Evolutionary conservation across 2,797 vertebrate species (phyloP).

Genomic region (Xiphophorus birchmanni): DNA sequence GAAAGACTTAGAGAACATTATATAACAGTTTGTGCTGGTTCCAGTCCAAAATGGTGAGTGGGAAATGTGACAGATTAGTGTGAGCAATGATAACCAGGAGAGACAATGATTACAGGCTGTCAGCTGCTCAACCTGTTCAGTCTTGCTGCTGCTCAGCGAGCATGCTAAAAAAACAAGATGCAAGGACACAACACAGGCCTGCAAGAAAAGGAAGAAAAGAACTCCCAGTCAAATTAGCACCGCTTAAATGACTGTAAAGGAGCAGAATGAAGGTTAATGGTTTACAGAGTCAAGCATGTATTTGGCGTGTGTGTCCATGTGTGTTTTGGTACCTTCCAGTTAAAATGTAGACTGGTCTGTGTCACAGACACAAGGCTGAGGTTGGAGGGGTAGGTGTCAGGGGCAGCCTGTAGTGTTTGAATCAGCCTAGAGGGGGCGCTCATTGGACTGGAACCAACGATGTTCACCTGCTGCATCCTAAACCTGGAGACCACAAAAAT

Average conservation of each 20-base stretch:
- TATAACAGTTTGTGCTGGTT: constrained; percentile 63
- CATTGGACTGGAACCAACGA: constrained; percentile 87
- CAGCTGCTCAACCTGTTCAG: constrained; percentile 57
- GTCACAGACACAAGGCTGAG: constrained; percentile 88
- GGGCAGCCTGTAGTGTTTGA: constrained; percentile 92
- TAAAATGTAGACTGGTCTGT: constrained; percentile 90
- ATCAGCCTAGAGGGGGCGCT: constrained; percentile 90
- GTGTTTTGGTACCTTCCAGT: constrained; percentile 85
- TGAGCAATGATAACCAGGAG: constrained; percentile 65
- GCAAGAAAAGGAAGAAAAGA: constrained; percentile 16
- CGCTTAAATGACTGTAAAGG: constrained; percentile 23
- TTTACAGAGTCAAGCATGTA: not conserved
- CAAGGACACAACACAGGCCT: constrained; percentile 14
- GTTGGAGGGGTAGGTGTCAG: constrained; percentile 86
- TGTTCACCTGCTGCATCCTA: constrained; percentile 90
- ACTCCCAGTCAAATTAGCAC: constrained; percentile 22
- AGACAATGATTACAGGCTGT: constrained; percentile 67
- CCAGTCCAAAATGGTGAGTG: constrained; percentile 42
- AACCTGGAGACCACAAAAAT: constrained; percentile 81
- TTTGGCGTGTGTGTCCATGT: constrained; percentile 1
- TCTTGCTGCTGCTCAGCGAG: constrained; percentile 12
- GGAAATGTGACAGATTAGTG: constrained; percentile 68
- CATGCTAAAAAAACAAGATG: constrained; percentile 14
- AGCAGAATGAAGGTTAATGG: constrained; percentile 1
- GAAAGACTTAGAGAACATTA: constrained; percentile 63